Conservation (phyloP, 2,888 invertebrate species). For the Geotrupes spiniger region DNA sequence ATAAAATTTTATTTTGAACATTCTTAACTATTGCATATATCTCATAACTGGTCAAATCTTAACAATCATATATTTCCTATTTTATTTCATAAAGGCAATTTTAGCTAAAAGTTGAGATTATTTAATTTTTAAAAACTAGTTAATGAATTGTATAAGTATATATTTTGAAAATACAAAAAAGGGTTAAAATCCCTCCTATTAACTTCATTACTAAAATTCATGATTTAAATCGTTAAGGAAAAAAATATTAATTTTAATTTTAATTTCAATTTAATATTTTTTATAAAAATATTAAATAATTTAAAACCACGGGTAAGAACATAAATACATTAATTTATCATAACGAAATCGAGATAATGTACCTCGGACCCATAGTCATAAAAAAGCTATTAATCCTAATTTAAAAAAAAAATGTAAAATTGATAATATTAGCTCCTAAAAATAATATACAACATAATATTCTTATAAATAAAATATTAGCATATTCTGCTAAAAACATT, state of each 20-base stretch:
- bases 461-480: constrained; percentile 67
- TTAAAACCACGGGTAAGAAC: constrained; percentile 58
- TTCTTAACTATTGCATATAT: constrained; percentile 58
- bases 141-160: constrained; percentile 66
- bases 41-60: constrained; percentile 60
- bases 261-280: too few relatives aligned
- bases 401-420: constrained; percentile 58
- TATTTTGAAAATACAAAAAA: constrained; percentile 71
- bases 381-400: constrained; percentile 56
- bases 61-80: constrained; percentile 59
- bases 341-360: constrained; percentile 71
- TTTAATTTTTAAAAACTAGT: constrained; percentile 52
- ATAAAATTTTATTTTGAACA: constrained; percentile 60
- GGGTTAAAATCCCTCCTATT: constrained; percentile 58
- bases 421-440: constrained; percentile 58
- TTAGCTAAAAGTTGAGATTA: constrained; percentile 51
- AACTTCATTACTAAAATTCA: constrained; percentile 49
- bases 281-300: constrained; percentile 47
- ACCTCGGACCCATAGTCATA: constrained; percentile 65
- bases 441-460: constrained; percentile 59
- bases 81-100: constrained; percentile 57
- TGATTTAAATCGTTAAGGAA: constrained; percentile 44
- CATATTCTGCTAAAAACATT: constrained; percentile 71
- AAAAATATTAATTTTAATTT: constrained; percentile 53
- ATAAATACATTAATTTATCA: constrained; percentile 70